A percentile compares a stretch with the other conserved stretches of the same genome.
These are phyloP conservation scores for Melanotaenia boesemani DNA, from an alignment of 2,797 vertebrate species.

Conservation along the genomic window DNA sequence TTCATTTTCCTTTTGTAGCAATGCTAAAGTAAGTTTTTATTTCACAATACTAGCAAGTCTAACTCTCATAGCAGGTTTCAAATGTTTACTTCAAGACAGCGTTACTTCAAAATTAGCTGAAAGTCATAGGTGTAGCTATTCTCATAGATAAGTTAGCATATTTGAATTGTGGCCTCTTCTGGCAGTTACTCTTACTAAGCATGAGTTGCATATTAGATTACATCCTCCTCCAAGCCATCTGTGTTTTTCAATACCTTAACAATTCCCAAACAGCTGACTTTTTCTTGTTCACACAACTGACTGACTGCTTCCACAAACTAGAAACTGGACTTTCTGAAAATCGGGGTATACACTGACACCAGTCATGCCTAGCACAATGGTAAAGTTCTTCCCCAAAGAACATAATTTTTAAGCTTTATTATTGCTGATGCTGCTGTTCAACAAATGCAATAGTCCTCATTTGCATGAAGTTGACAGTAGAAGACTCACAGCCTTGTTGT, in stretches of 20 bases:
- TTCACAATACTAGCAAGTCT: neutral
- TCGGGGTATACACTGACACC: neutral
- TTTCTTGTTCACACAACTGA: neutral
- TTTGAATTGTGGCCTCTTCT: neutral
- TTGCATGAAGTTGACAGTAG: neutral
- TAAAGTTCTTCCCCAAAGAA: neutral
- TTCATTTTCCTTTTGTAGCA: too few relatives aligned
- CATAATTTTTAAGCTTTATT: neutral
- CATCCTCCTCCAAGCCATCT: neutral
- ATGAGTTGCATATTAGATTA: too few relatives aligned
- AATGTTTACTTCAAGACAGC: neutral
- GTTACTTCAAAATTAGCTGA: neutral
- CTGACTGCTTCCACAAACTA: neutral
- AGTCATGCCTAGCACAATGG: neutral
- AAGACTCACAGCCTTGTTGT: conserved; percentile 14
- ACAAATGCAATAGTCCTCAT: neutral
- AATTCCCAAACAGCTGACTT: neutral
- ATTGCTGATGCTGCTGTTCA: neutral
- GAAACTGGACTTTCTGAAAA: neutral
- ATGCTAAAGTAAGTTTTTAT: too few relatives aligned
- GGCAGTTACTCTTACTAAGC: too few relatives aligned
- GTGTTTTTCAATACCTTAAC: neutral
- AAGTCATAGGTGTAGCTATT: neutral
- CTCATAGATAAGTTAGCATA: neutral
- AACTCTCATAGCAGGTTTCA: neutral